Conservation (phyloP, 2,888 invertebrate species). For the Glaucopsyche alexis region DNA sequence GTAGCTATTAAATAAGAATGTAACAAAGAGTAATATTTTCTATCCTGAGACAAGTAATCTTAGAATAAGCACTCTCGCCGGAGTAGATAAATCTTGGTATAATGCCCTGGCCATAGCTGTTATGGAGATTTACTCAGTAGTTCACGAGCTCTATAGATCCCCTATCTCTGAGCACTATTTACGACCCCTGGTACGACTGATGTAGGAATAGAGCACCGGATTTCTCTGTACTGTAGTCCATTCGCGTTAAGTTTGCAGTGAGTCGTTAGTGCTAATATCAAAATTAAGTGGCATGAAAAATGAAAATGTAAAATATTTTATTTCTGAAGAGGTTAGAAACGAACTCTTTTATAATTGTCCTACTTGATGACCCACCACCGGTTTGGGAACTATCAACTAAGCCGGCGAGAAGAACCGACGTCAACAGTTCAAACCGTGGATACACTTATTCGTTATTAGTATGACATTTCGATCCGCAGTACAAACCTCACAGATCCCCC, state of each 20-base stretch:
- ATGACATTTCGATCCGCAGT: no score
- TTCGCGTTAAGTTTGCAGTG: background rate
- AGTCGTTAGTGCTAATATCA: no score
- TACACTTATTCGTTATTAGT: no score
- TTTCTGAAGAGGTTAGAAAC: no score
- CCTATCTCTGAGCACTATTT: constrained; percentile 9
- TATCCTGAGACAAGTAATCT: constrained; percentile 8
- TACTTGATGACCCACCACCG: no score
- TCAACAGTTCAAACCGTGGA: no score
- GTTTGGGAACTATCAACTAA: no score
- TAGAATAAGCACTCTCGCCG: constrained; percentile 4
- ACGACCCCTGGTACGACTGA: background rate
- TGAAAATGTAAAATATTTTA: no score
- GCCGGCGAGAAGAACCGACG: no score
- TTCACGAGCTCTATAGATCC: constrained; percentile 5
- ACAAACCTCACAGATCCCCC: no score
- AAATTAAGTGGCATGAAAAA: no score
- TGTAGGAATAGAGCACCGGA: background rate
- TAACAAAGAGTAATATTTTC: constrained; percentile 7
- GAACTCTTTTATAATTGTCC: no score
- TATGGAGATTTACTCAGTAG: constrained; percentile 12
- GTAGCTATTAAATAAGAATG: background rate
- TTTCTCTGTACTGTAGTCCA: background rate
- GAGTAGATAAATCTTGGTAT: constrained; percentile 2
- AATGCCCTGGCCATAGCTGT: background rate